Conservation (phyloP, 2,888 invertebrate genomes). For the Eueremaeus valkanovi region DNA sequence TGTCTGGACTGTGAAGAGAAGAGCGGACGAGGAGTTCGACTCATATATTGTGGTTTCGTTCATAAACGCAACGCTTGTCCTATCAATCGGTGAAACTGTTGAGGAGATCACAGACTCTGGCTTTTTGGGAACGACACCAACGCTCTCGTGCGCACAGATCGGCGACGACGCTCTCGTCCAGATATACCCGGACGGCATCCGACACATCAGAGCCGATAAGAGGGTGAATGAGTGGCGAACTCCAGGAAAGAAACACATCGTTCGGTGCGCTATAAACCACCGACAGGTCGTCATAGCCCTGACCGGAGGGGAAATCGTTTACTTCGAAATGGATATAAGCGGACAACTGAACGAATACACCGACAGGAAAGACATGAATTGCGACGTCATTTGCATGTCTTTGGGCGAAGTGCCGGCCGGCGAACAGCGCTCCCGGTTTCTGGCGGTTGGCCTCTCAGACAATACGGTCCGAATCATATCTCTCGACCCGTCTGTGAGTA, state of each 20-base stretch:
- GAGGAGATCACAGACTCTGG: conserved; percentile 99
- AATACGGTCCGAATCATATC: conserved; percentile 97
- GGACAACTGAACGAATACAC: conserved; percentile 98
- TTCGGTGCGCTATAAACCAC: conserved; percentile 96
- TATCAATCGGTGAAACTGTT: conserved; percentile 99
- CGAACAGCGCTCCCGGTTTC: conserved; percentile 89
- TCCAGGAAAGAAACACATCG: conserved; percentile 92
- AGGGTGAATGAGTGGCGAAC: conserved; percentile 99
- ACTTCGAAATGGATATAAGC: conserved; percentile 99
- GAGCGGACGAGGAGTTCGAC: conserved; percentile 95
- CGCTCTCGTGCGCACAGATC: conserved; percentile 93
- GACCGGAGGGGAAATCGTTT: conserved; percentile 94
- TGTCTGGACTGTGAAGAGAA: conserved; percentile 96
- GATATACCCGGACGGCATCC: conserved; percentile 96
- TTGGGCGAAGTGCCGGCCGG: conserved; percentile 90
- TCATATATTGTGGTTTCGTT: conserved; percentile 99
- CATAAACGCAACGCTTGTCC: conserved; percentile 94
- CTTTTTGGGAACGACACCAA: conserved; percentile 96
- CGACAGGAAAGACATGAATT: conserved; percentile 91
- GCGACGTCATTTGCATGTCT: conserved; percentile 98
- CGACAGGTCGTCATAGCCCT: conserved; percentile 97
- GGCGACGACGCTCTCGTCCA: conserved; percentile 97
- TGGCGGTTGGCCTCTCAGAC: conserved; percentile 92
- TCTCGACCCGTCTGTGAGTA: conserved; percentile 78
- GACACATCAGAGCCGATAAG: conserved; percentile 96